phyloP scores from a whole-genome alignment of 2,113 vertebrate species.

The Copsychus sechellarum region DNA sequence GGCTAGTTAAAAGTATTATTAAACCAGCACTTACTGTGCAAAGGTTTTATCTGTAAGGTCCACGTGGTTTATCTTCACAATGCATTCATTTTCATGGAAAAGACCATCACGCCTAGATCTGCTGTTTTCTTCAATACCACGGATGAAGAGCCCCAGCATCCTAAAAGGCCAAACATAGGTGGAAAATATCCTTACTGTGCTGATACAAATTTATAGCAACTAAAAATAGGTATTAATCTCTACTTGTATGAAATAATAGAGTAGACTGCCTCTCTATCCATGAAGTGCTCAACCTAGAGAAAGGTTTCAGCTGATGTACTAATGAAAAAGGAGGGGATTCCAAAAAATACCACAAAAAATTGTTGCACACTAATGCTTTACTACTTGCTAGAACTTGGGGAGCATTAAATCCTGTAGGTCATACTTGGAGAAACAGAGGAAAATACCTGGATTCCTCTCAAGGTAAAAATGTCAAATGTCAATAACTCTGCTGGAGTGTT shows the following conservation, averaged over 20 bases:
- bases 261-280: background rate
- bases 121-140: constrained; percentile 91
- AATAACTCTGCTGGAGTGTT: background rate
- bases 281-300: background rate
- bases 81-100: constrained; percentile 92
- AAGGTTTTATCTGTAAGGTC: constrained; percentile 93
- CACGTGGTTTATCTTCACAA: constrained; percentile 89
- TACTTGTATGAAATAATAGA: background rate
- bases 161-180: constrained; percentile 62
- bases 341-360: background rate
- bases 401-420: background rate
- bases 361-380: background rate
- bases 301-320: background rate
- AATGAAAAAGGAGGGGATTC: background rate
- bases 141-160: constrained; percentile 89
- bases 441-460: background rate
- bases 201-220: background rate
- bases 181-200: background rate
- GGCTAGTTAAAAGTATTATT: background rate
- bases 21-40: constrained; percentile 84
- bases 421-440: background rate
- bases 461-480: background rate
- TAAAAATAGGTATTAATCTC: background rate
- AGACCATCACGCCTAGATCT: constrained; percentile 87
- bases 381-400: background rate